These are phyloP conservation scores for Morphnarchus princeps DNA, from an alignment of 2,113 vertebrate genomes.

Conservation along the genomic window DNA sequence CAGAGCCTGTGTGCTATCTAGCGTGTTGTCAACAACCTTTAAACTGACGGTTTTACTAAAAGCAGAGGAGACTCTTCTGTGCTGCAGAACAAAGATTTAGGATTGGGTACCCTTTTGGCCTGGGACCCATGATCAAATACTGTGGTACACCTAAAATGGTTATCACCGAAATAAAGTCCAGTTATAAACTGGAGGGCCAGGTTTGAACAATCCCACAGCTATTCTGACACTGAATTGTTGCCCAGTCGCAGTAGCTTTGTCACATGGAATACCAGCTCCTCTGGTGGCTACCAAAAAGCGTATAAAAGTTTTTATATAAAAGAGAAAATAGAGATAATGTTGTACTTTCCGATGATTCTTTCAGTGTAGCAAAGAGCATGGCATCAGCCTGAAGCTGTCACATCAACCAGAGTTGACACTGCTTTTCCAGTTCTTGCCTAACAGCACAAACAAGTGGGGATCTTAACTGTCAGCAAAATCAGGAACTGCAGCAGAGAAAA, in stretches of 20 bases:
- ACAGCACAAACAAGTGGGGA: not conserved
- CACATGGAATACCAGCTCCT: not conserved
- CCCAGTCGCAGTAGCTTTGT: accelerated
- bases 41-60: not conserved
- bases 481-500: not conserved
- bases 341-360: not conserved
- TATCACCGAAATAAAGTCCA: not conserved
- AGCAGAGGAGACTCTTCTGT: not conserved
- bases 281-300: not conserved
- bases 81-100: not conserved
- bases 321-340: not conserved
- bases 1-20: not conserved
- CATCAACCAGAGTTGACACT: not conserved
- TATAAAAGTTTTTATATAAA: not conserved
- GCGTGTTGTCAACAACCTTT: not conserved
- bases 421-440: not conserved
- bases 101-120: not conserved
- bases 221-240: not conserved
- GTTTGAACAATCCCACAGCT: not conserved
- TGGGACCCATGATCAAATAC: not conserved
- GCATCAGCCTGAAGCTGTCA: not conserved
- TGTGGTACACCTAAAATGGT: not conserved
- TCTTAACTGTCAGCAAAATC: not conserved
- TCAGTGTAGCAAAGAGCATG: not conserved
- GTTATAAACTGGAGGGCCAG: not conserved